Evolutionary conservation across 2,888 invertebrate species (phyloP).

Genomic region (Xestia ashworthii): DNA sequence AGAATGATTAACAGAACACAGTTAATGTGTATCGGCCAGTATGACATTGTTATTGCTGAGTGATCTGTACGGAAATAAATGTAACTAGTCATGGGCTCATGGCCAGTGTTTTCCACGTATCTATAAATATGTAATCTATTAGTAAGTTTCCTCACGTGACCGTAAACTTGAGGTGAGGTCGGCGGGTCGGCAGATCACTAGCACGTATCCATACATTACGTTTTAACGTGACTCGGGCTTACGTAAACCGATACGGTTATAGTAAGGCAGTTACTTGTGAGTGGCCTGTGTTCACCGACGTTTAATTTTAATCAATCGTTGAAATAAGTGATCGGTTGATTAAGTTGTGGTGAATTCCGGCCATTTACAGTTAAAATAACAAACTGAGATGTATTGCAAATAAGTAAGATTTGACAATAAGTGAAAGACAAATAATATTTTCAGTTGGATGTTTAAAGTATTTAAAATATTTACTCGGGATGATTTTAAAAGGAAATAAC

Average conservation of each 20-base stretch:
- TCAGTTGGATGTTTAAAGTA: slow-evolving; percentile 12
- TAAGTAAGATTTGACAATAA: slow-evolving; percentile 30
- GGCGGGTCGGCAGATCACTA: slow-evolving; percentile 60
- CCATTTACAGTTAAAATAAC: slow-evolving; percentile 25
- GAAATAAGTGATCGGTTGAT: not conserved
- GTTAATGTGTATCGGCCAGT: not conserved
- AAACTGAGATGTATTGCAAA: slow-evolving; percentile 14
- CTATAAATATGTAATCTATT: slow-evolving; percentile 55
- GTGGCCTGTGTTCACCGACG: not conserved
- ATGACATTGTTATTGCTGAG: slow-evolving; percentile 22
- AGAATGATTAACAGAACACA: slow-evolving; percentile 1
- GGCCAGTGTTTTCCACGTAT: slow-evolving; percentile 40
- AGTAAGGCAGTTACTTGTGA: slow-evolving; percentile 28
- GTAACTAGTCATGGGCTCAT: slow-evolving; percentile 37
- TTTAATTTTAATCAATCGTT: slow-evolving; percentile 14
- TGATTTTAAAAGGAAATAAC: slow-evolving; percentile 54
- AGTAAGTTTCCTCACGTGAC: slow-evolving; percentile 65
- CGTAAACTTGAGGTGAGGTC: slow-evolving; percentile 64
- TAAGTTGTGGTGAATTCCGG: not conserved
- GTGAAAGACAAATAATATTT: slow-evolving; percentile 35
- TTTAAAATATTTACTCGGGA: slow-evolving; percentile 40
- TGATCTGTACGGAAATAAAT: slow-evolving; percentile 34
- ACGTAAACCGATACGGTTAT: slow-evolving; percentile 58
- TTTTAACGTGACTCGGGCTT: slow-evolving; percentile 59
- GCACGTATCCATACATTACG: slow-evolving; percentile 56